Evolutionary conservation across 2,113 vertebrate genomes (phyloP), one percentile per base, ranked within the genome.

Genomic region (Myiagra hebetior): DNA sequence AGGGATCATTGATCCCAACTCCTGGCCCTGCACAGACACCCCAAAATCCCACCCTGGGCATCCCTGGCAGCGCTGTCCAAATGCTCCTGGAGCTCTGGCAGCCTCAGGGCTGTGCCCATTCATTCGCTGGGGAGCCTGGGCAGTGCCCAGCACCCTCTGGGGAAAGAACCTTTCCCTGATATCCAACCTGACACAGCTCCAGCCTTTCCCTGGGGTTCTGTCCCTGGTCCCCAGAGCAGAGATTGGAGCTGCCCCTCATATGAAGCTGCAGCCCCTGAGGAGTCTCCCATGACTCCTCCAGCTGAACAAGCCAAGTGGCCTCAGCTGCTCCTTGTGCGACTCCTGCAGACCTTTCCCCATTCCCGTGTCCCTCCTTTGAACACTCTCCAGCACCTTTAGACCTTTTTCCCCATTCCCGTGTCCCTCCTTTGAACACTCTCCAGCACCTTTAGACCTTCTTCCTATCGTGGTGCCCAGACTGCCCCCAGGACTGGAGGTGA

Each of bases 351-450:
- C 64, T 27, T 63, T 44, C 41, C 56, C 64, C 28, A 9, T 47
- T 28, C 39, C 85, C 1, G 2, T 69, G 55, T 46, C 63, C 46
- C 22, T 46, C 6, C 47, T 78, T 20, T 39, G n/a, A 28, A 13
- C 22, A 0, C n/a, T 55, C 56, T 5, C 39, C 18, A 9, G 0
- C 3, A n/a, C 9, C 9, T 55, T 59, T 1, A 16, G 2, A n/a
- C 10, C 28, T 47, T 62, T 62, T 13, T n/a, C n/a, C 44, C 44
- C 37, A 37, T 37, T 37, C 37, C 37, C 2, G 3, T 69, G 55
- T 44, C 63, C 44, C 22, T 44, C 6, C 46, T 77, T 19, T 39
- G n/a, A 27, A 13, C 22, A 0, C n/a, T 53, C 55, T 6, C 33
- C 18, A 8, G 0, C 3, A n/a, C 8, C 10, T 53, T 59, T 1